Evolutionary conservation across 2,797 vertebrate species (phyloP).

Genomic region (Gymnothorax reevesii): DNA sequence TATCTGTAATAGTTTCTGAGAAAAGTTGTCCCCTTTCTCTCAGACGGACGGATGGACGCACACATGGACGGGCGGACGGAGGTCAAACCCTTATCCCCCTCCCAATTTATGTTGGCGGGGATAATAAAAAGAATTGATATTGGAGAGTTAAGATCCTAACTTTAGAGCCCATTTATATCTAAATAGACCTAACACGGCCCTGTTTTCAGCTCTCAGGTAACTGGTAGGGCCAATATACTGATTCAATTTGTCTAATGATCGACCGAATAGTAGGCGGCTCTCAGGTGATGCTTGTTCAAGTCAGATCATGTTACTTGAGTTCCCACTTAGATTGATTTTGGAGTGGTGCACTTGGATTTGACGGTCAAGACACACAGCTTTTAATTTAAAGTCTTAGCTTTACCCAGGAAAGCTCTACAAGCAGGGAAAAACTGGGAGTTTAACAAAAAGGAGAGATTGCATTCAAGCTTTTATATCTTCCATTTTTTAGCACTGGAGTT

Average conservation of each 20-base stretch:
- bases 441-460: too few relatives aligned
- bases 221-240: slow-evolving; percentile 8
- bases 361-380: not conserved
- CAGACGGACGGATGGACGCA: too few relatives aligned
- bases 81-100: too few relatives aligned
- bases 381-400: too few relatives aligned
- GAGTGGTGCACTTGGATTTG: not conserved
- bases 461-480: too few relatives aligned
- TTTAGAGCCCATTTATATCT: slow-evolving; percentile 77
- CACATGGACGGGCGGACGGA: too few relatives aligned
- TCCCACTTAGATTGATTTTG: not conserved
- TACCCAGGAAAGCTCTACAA: too few relatives aligned
- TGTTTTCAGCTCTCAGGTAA: not conserved
- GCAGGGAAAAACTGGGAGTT: too few relatives aligned
- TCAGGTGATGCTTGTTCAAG: not conserved
- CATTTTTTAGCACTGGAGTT: too few relatives aligned
- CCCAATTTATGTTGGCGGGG: too few relatives aligned
- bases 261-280: not conserved
- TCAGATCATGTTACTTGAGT: not conserved
- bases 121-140: slow-evolving; percentile 58
- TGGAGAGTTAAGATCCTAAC: slow-evolving; percentile 68
- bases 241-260: slow-evolving; percentile 27
- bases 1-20: too few relatives aligned
- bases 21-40: too few relatives aligned
- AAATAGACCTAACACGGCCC: slow-evolving; percentile 70